Percentiles rank a stretch among this genome's conserved stretches.
These are phyloP conservation scores for Agriopis marginaria DNA, from an alignment of 2,888 invertebrate species.

Conservation along the genomic window DNA sequence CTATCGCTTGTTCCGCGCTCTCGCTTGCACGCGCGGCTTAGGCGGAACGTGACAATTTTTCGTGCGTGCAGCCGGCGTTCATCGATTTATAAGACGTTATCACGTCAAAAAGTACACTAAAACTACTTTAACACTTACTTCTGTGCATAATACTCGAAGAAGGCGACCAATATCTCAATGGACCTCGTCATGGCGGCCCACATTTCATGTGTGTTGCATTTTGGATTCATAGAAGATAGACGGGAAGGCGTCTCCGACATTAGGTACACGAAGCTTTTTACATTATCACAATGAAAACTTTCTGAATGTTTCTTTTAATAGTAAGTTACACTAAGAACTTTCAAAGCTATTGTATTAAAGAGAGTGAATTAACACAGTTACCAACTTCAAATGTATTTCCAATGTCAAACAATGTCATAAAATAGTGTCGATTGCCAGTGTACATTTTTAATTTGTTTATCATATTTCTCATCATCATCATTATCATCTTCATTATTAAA, in stretches of 20 bases:
- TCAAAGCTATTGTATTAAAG: background rate
- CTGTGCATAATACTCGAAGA: conserved; percentile 93
- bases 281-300: conserved; percentile 1
- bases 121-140: conserved; percentile 80
- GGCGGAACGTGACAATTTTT: too few relatives aligned
- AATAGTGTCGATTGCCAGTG: background rate
- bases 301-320: background rate
- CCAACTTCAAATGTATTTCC: too few relatives aligned
- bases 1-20: too few relatives aligned
- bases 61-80: too few relatives aligned
- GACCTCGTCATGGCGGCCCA: conserved; percentile 94
- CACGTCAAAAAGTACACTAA: too few relatives aligned
- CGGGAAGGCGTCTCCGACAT: conserved; percentile 79
- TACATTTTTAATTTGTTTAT: too few relatives aligned
- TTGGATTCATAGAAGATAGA: conserved; percentile 69
- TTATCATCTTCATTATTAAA: too few relatives aligned
- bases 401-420: background rate
- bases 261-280: conserved; percentile 23
- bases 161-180: conserved; percentile 92
- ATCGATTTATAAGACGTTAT: too few relatives aligned
- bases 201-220: conserved; percentile 88
- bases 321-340: background rate
- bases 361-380: too few relatives aligned
- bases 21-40: too few relatives aligned
- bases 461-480: too few relatives aligned